Conservation (phyloP, 2,797 vertebrate genomes). For the Pseudochaenichthys georgianus region DNA sequence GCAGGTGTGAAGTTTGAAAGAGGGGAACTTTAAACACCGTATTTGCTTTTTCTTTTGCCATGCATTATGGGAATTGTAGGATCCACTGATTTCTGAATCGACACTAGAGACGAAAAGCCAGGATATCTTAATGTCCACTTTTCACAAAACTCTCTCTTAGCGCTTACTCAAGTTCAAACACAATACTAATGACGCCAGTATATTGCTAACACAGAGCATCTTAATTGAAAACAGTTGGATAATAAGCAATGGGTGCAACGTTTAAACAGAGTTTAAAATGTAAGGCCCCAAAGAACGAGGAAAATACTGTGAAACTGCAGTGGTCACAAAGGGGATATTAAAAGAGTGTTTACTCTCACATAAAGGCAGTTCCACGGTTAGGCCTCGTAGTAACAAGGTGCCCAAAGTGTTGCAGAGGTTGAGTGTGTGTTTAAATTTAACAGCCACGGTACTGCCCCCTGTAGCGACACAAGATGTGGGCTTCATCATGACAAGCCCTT, state of each 20-base stretch:
- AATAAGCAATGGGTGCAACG: neutral
- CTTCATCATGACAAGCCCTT: conserved; percentile 45
- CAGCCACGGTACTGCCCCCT: conserved; percentile 12
- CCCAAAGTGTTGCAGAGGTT: conserved; percentile 10
- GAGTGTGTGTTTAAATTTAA: conserved; percentile 15
- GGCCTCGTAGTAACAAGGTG: neutral
- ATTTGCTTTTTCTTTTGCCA: neutral
- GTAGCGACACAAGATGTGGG: conserved; percentile 33
- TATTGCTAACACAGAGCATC: neutral
- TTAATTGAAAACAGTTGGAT: neutral
- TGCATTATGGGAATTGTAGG: neutral
- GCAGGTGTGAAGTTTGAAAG: neutral
- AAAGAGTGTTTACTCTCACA: conserved; percentile 4
- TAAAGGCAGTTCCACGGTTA: neutral
- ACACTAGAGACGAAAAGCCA: neutral
- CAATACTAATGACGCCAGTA: too few species aligned
- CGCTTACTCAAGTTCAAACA: too few species aligned
- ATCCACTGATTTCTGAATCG: neutral
- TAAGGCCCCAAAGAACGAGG: neutral
- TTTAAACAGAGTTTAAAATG: neutral
- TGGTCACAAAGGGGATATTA: neutral
- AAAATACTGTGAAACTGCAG: neutral
- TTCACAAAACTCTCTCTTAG: neutral
- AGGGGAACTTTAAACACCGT: neutral
- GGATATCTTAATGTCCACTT: neutral